These are phyloP conservation scores for Cydia amplana DNA, from an alignment of 1,140 invertebrate species.

Conservation along the genomic window DNA sequence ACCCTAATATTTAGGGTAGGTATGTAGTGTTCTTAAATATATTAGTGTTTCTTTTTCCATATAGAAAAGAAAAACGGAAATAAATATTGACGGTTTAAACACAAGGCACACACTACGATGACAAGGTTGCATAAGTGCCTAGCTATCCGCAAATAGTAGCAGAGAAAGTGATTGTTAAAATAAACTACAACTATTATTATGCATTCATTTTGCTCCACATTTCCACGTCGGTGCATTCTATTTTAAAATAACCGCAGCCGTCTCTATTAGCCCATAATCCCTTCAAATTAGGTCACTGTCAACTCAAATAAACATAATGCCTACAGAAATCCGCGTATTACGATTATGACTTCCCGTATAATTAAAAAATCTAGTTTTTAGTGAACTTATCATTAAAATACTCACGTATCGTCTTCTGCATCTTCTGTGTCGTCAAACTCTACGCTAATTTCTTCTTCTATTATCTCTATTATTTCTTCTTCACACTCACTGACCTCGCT, in stretches of 20 bases:
- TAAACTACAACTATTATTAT: slow-evolving; percentile 12
- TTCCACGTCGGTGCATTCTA: not conserved
- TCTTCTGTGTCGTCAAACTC: slow-evolving; percentile 43
- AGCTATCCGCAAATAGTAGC: not conserved
- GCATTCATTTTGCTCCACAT: slow-evolving; percentile 2
- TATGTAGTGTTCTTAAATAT: too few species aligned
- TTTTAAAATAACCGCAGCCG: not conserved
- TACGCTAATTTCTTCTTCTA: slow-evolving; percentile 51
- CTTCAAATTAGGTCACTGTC: slow-evolving; percentile 2
- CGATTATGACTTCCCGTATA: not conserved
- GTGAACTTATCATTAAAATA: not conserved
- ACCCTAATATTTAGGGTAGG: too few species aligned
- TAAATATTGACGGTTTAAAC: not conserved
- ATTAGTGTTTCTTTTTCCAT: too few species aligned
- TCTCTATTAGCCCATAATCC: slow-evolving; percentile 4
- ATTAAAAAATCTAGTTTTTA: too few species aligned
- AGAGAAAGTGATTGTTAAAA: slow-evolving; percentile 4
- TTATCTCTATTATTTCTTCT: slow-evolving; percentile 46
- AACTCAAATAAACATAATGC: not conserved
- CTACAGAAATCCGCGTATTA: not conserved
- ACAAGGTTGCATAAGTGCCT: not conserved
- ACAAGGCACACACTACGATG: not conserved
- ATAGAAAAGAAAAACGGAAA: not conserved
- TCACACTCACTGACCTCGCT: slow-evolving; percentile 45
- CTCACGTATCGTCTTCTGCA: slow-evolving; percentile 32